Conservation (phyloP, 2,888 invertebrate genomes). For the Lymantria dispar region DNA sequence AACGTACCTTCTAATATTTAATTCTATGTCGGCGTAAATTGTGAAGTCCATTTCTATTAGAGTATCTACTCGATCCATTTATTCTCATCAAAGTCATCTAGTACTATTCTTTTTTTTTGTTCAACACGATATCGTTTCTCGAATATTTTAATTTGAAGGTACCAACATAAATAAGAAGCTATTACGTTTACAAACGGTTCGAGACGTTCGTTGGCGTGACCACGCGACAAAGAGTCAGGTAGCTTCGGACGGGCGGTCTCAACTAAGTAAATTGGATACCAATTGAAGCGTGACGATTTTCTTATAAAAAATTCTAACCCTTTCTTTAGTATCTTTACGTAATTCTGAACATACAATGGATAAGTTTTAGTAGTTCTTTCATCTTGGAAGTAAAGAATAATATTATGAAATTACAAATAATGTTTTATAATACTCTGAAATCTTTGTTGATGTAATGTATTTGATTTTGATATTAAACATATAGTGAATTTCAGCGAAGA, state of each 20-base stretch:
- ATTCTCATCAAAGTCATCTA: conserved; percentile 49
- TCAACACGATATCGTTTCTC: conserved; percentile 39
- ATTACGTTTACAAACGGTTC: conserved; percentile 58
- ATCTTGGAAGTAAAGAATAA: conserved; percentile 33
- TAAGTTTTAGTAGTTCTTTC: conserved; percentile 39
- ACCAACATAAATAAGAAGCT: conserved; percentile 61
- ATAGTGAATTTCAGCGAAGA: conserved; percentile 24
- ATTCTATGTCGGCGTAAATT: conserved; percentile 21
- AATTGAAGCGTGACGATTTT: conserved; percentile 71
- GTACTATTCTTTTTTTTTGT: conserved; percentile 41
- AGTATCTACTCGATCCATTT: conserved; percentile 44
- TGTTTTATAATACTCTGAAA: conserved; percentile 25
- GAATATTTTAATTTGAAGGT: conserved; percentile 71
- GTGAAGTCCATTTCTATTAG: conserved; percentile 2
- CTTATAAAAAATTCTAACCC: conserved; percentile 60
- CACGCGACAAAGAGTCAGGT: conserved; percentile 65
- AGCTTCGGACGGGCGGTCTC: conserved; percentile 50
- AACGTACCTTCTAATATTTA: conserved; percentile 29
- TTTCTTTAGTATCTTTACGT: conserved; percentile 62
- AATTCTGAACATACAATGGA: conserved; percentile 60
- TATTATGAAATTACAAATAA: conserved; percentile 32
- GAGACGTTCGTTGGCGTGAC: conserved; percentile 54
- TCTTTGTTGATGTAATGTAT: conserved; percentile 22
- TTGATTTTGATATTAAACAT: conserved; percentile 2
- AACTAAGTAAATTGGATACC: conserved; percentile 72